Percentiles rank a stretch among this genome's conserved stretches.
Conservation (phyloP, 2,113 vertebrate species). For the Andinoacara biseriatus region DNA sequence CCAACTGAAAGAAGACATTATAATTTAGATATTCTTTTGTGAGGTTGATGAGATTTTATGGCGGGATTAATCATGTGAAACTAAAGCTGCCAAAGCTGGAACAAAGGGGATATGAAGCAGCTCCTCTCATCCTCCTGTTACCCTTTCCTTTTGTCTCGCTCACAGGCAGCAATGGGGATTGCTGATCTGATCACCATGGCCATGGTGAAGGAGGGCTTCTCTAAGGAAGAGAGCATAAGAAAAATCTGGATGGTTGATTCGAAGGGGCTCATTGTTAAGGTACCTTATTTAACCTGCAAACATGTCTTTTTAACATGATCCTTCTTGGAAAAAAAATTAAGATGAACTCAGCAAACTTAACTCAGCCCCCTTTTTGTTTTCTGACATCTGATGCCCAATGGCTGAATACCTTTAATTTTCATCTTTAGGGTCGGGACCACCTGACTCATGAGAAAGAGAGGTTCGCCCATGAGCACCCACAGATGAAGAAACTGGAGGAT, state of each 20-base stretch:
- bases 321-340: too few species aligned
- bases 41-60: background rate
- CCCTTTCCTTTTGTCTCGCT: background rate
- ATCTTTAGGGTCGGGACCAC: constrained; percentile 85
- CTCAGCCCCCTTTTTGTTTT: background rate
- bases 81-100: background rate
- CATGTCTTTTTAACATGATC: background rate
- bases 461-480: constrained; percentile 89
- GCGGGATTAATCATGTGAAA: background rate
- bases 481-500: constrained; percentile 90
- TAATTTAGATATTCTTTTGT: background rate
- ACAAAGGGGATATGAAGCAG: too few species aligned
- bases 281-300: constrained; percentile 56
- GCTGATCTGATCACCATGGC: constrained; percentile 93
- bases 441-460: constrained; percentile 89
- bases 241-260: constrained; percentile 99
- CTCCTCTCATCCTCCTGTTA: background rate
- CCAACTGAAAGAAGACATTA: background rate
- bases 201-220: constrained; percentile 92
- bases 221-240: constrained; percentile 80
- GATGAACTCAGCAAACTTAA: background rate
- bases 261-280: constrained; percentile 97
- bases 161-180: constrained; percentile 95
- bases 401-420: background rate
- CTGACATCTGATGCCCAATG: background rate